These are phyloP conservation scores for Melierax canorus DNA, from an alignment of 2,113 vertebrate species.

Conservation along the genomic window DNA sequence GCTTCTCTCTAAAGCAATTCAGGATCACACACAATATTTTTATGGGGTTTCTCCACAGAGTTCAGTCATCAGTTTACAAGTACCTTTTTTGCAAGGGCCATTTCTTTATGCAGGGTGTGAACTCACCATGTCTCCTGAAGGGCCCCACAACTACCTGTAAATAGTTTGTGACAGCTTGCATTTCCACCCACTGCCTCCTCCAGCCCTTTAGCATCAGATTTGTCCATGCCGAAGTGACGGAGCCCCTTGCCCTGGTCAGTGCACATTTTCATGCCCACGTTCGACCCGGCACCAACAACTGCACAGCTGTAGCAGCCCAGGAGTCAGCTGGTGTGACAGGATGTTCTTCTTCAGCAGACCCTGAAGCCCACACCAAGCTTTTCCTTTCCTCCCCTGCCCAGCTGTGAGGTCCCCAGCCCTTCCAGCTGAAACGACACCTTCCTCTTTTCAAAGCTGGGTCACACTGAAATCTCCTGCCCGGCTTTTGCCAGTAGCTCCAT, in stretches of 20 bases:
- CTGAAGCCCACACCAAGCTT: not conserved
- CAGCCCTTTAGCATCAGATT: not conserved
- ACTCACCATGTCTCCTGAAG: not conserved
- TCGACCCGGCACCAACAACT: not conserved
- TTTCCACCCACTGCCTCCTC: not conserved
- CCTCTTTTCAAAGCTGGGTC: not conserved
- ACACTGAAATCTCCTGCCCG: not conserved
- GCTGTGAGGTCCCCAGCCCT: not conserved
- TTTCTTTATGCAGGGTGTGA: not conserved
- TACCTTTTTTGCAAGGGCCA: not conserved
- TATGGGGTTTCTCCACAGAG: not conserved
- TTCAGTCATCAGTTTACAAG: not conserved
- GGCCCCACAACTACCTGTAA: not conserved
- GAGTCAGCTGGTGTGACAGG: not conserved
- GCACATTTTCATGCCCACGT: not conserved
- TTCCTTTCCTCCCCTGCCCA: not conserved
- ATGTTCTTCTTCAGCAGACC: not conserved
- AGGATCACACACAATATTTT: not conserved
- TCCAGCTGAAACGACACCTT: not conserved
- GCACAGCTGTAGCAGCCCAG: not conserved
- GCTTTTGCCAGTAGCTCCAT: not conserved
- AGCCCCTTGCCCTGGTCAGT: not conserved
- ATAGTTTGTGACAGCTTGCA: not conserved
- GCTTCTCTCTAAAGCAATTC: not conserved
- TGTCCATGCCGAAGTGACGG: not conserved